Evolutionary conservation across 2,113 vertebrate genomes (phyloP), one percentile per base, ranked within the genome.

Genomic region (Cryptoleucopteryx plumbea): DNA sequence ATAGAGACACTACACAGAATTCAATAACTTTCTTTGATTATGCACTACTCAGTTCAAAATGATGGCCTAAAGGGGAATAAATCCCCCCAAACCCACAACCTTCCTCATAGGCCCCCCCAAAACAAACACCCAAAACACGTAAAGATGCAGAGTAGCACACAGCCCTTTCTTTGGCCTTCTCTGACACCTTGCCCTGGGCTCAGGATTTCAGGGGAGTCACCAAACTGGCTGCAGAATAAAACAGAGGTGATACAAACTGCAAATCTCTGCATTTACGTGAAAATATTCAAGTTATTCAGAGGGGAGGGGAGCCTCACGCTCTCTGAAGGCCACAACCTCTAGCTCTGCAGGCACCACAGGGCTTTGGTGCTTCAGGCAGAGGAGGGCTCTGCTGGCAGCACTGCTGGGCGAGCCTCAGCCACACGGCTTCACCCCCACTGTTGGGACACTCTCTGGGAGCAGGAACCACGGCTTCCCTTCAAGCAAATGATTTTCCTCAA

Each of bases 351-450:
- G 34, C 11, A 43, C 11, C 0, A 2, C 43, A 26, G 43, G 61
- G 12, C 50, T 48, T 3, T 29, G 50, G 11, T 23, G 26, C 36
- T 61, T 42, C 16, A 65, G 79, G 59, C 50, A 79, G 42, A 56
- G 47, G 7, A n/a, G 20, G 20, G 16, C 40, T 52, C 47, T 34
- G 38, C 36, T 56, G 56, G 45, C 43, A 74, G 67, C 13, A 13
- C 11, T 43, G 34, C 73, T 65, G 29, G 53, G 26, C 18, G 17
- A 63, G 22, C 23, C 10, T 22, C 62, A 82, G 1, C 17, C 1
- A 2, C 0, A 27, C 9, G 0, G 3, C 29, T 47, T 77, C 48
- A 50, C 6, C 14, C 12, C 12, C 1, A 0, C 5, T 21, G 20
- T 1, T 66, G 27, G 22, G 73, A 56, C 7, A 7, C 16, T 40